Evolutionary conservation across 2,113 vertebrate genomes (phyloP).

Genomic region (Myodes glareolus): DNA sequence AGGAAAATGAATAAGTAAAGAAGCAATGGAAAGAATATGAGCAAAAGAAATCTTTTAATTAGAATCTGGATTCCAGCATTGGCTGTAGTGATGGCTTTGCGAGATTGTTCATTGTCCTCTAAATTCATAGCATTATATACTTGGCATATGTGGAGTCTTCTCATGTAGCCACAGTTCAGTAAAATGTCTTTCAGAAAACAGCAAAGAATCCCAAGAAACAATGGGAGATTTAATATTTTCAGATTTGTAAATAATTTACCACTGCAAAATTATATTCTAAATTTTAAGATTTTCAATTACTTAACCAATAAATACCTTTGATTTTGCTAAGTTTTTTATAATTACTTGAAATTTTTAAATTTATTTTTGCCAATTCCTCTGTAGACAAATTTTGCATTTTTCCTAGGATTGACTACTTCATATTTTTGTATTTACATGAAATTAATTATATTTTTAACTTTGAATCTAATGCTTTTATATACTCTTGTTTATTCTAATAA

Average conservation of each 20-base stretch:
- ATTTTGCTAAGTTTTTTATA: neutral
- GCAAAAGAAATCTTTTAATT: neutral
- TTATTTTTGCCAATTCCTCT: neutral
- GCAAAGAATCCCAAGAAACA: neutral
- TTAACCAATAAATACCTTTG: too few relatives aligned
- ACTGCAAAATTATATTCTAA: too few relatives aligned
- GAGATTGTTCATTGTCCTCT: neutral
- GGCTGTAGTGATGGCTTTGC: neutral
- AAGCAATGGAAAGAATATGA: neutral
- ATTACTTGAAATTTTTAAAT: neutral
- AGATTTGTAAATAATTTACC: neutral
- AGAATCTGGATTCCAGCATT: neutral
- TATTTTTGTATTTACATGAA: neutral
- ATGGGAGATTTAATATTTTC: neutral
- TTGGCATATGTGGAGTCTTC: neutral
- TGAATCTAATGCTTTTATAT: neutral
- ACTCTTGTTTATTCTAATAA: neutral
- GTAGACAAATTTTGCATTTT: neutral
- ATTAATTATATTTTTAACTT: neutral
- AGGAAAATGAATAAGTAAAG: neutral
- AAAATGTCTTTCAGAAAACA: neutral
- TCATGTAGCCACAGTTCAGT: neutral
- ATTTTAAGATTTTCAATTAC: too few relatives aligned
- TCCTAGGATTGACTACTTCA: neutral
- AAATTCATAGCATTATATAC: neutral